Evolutionary conservation across 2,797 vertebrate species (phyloP).

Genomic region (Falco berigora): DNA sequence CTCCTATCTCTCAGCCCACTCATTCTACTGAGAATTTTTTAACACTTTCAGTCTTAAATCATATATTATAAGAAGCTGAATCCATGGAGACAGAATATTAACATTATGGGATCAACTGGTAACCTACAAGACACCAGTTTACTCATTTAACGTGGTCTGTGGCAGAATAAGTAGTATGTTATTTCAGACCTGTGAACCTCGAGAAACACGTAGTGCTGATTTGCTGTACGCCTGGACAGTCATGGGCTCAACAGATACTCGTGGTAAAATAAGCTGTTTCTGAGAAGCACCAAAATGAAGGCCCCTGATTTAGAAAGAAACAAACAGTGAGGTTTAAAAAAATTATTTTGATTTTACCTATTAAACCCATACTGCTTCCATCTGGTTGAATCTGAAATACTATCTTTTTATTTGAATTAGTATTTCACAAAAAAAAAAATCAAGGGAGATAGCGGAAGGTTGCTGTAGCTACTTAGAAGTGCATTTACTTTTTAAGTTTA

Average conservation of each 20-base stretch:
- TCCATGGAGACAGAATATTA: not conserved
- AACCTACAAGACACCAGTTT: not conserved
- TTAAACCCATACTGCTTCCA: not conserved
- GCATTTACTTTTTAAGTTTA: not conserved
- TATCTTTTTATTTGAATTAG: not conserved
- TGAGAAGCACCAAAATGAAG: conserved; percentile 43
- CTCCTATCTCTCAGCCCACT: not conserved
- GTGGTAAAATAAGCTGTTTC: conserved; percentile 57
- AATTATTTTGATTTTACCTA: not conserved
- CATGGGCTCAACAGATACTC: not conserved
- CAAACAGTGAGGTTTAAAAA: not conserved
- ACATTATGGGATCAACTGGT: not conserved
- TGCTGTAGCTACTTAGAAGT: not conserved
- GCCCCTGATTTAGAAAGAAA: conserved; percentile 51
- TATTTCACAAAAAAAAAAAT: not conserved
- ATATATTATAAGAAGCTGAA: not conserved
- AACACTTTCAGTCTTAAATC: not conserved
- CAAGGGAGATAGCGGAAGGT: not conserved
- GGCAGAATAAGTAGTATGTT: not conserved
- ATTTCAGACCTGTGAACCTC: conserved; percentile 65
- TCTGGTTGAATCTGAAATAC: not conserved
- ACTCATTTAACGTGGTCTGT: not conserved
- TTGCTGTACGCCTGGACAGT: not conserved
- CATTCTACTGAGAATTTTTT: not conserved
- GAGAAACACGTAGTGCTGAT: not conserved